Evolutionary conservation across 2,888 invertebrate genomes (phyloP), one percentile per base, ranked within the genome.

Genomic region (Cephus nigrinus): DNA sequence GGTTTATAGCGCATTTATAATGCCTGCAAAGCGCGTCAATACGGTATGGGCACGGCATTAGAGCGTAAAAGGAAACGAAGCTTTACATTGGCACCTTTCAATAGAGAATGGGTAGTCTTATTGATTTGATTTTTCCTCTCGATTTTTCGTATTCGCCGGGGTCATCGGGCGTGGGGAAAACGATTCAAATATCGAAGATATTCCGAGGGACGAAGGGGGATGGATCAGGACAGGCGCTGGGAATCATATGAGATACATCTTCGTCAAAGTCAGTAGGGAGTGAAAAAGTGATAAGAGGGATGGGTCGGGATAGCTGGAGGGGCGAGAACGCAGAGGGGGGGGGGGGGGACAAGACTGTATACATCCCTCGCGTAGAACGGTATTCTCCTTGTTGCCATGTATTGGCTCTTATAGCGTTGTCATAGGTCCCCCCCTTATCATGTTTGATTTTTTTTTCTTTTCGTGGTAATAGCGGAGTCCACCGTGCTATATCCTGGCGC

Each of bases 201-300:
- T 71, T 71, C 31, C 55, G 23, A 71, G 71, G 71, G 71, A 9
- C 32, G 55, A 55, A 23, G 23, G 55, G 23, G 23, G 55, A 5
- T 55, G 55, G 55, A 55, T 55, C 55, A 2, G 55, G 23, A 55
- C 23, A 55, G 55, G 55, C 55, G 55, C 55, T 55, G 55, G 55
- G 55, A 55, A 55, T 55, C 55, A 55, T 55, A 55, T 77, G 80
- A 82, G 81, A 82, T 80, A 82, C 79, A 82, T 81, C 82, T 81
- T 81, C 81, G 82, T 82, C 82, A 82, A 82, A 82, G 82, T 82
- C 81, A 80, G 77, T 75, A 78, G 78, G 55, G 81, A 79, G 80
- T 81, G 80, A 82, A 82, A 82, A 80, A 82, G 80, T 80, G 82
- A 82, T 78, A 79, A 74, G 79, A 80, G 78, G 80, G 79, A 77